Base-by-base conservation (phyloP, 2,888 invertebrate species). In the Buathra laborator region DNA sequence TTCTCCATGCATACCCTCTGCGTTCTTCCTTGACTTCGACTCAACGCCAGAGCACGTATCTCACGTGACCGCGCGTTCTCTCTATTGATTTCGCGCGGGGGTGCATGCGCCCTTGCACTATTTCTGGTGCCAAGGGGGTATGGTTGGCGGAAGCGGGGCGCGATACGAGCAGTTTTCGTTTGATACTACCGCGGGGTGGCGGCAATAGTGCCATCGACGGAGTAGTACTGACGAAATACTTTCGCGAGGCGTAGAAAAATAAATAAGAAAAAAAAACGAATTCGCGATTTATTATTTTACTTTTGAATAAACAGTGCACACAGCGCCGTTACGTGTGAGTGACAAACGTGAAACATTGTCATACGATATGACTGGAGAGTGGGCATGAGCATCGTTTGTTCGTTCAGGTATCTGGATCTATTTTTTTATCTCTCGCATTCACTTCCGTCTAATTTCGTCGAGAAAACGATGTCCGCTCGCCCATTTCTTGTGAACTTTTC, bases 21-120 rank as follows among this genome's bases (percentile, higher is more conserved):
- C 78, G 48, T 67, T 56, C 32, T 59, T 82, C 62, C 64, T 64
- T 66, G 70, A 43, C 68, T 79, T 75, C 75, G 74, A 62, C 66
- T 68, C 59, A 29, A 24, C 77, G 46, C 62, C 32, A 10, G 66
- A 43, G 67, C 53, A 43, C 53, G 14, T 53, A 82, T 48, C 89
- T 92, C 92, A 92, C 92, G 92, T 92, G 92, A 92, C 92, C 91
- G 87, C 88, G 89, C 87, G 86, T 87, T 67, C 77, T 90, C 91
- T 90, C 91, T 92, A 93, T 93, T 92, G 92, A 93, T 93, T 90
- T 88, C 88, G 88, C 88, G 82, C 82, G 90, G 88, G 90, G 89
- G 92, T 91, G 92, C 92, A 92, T 92, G 92, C 92, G 92, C 92
- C 89, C 90, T 92, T 88, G 89, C 88, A 89, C 86, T 87, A 85